phyloP scores from a whole-genome alignment of 64 coral and sea anemone species.

The Dendrophyllia cribrosa region DNA sequence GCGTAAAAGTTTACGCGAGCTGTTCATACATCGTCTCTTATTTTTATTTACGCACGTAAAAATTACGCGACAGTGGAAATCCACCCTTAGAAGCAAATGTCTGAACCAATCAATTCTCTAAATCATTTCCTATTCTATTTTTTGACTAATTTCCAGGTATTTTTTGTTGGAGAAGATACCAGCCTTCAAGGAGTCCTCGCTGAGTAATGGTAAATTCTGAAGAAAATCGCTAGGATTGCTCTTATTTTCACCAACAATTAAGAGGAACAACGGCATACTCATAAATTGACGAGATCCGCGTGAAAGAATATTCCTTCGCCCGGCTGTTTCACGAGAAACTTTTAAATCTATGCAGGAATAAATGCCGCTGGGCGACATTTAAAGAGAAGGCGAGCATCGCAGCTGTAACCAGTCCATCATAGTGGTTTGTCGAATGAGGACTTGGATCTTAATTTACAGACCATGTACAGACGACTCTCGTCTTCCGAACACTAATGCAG shows the following conservation, averaged over 20 bases:
- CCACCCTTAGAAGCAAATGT: too few relatives aligned
- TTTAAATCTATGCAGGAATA: neutral
- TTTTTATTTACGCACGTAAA: too few relatives aligned
- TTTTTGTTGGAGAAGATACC: constrained; percentile 60
- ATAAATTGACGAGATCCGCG: neutral
- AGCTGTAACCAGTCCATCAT: too few relatives aligned
- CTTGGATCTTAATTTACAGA: too few relatives aligned
- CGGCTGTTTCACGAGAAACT: neutral
- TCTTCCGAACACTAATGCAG: too few relatives aligned
- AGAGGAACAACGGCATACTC: neutral
- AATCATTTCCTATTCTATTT: neutral
- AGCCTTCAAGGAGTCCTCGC: constrained; percentile 72
- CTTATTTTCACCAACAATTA: too few relatives aligned
- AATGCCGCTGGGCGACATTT: neutral
- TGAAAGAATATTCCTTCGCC: neutral
- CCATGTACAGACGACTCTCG: too few relatives aligned
- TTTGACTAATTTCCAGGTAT: constrained; percentile 23
- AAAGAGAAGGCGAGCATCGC: neutral
- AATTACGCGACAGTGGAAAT: too few relatives aligned
- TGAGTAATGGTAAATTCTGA: constrained; percentile 69
- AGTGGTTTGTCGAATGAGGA: too few relatives aligned
- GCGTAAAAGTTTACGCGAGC: too few relatives aligned
- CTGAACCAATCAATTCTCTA: too few relatives aligned
- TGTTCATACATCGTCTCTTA: too few relatives aligned
- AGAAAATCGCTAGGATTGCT: neutral